These are phyloP conservation scores for Panorpa germanica DNA, from an alignment of 2,888 invertebrate genomes.

Conservation along the genomic window DNA sequence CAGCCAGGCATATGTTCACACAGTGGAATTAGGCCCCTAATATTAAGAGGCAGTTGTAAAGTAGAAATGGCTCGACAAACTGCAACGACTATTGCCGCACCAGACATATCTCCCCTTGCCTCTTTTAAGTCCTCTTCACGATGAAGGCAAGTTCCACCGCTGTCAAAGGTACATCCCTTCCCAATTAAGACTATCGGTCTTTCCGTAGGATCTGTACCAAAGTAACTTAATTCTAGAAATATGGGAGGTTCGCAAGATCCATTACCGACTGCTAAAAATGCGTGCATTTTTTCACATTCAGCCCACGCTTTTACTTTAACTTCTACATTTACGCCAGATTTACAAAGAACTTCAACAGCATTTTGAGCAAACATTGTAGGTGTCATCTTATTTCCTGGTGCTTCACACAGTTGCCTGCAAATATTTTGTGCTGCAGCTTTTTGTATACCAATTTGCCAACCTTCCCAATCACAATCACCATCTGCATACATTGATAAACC, in stretches of 20 bases:
- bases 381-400: slow-evolving; percentile 54
- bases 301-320: slow-evolving; percentile 52
- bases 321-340: slow-evolving; percentile 20
- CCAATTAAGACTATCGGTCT: slow-evolving; percentile 59
- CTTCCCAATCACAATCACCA: slow-evolving; percentile 35
- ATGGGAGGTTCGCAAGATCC: slow-evolving; percentile 64
- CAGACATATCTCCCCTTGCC: slow-evolving; percentile 72
- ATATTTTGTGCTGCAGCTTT: slow-evolving; percentile 59
- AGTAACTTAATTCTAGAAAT: slow-evolving; percentile 60
- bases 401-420: slow-evolving; percentile 38
- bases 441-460: slow-evolving; percentile 43
- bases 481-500: no score
- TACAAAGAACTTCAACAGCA: slow-evolving; percentile 11
- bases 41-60: slow-evolving; percentile 48
- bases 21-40: slow-evolving; percentile 53
- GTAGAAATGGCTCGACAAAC: slow-evolving; percentile 47
- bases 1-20: slow-evolving; percentile 66
- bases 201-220: slow-evolving; percentile 34
- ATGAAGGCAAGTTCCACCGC: slow-evolving; percentile 47
- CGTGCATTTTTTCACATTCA: slow-evolving; percentile 57
- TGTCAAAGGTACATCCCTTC: slow-evolving; percentile 44
- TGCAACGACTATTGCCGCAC: slow-evolving; percentile 58
- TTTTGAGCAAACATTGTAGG: slow-evolving; percentile 45
- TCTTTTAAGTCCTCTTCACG: slow-evolving; percentile 34
- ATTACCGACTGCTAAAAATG: slow-evolving; percentile 54